Conservation (phyloP, 2,888 invertebrate species). For the Cerastoderma edule region DNA sequence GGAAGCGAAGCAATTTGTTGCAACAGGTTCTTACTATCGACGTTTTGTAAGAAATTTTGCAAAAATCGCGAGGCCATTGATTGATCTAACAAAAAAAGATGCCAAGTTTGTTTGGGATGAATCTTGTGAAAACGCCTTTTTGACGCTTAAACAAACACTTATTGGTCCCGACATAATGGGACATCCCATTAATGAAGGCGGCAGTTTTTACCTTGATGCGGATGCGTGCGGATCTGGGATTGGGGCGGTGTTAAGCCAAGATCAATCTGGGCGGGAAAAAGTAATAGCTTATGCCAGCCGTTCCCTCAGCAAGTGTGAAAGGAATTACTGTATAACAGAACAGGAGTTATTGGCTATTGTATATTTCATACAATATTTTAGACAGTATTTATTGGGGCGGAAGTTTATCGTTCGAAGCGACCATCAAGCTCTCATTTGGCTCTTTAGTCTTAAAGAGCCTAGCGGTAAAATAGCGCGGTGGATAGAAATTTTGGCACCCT, state of each 20-base stretch:
- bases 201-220: conserved; percentile 49
- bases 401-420: conserved; percentile 33
- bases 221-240: conserved; percentile 53
- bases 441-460: conserved; percentile 55
- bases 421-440: conserved; percentile 45
- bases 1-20: conserved; percentile 31
- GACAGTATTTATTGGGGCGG: conserved; percentile 22
- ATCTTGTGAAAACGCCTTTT: conserved; percentile 5
- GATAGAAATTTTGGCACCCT: not conserved
- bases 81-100: conserved; percentile 32
- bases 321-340: conserved; percentile 7
- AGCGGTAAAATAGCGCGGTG: conserved; percentile 41
- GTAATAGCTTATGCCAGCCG: conserved; percentile 52
- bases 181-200: conserved; percentile 32
- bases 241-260: conserved; percentile 44
- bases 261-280: conserved; percentile 41
- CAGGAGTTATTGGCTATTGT: not conserved
- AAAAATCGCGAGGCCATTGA: conserved; percentile 23
- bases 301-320: conserved; percentile 27
- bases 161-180: conserved; percentile 33
- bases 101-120: conserved; percentile 20
- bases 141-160: not conserved
- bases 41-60: conserved; percentile 30
- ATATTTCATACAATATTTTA: not conserved
- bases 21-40: conserved; percentile 29